Evolutionary conservation across 2,797 vertebrate genomes (phyloP).

Genomic region (Coluber constrictor): DNA sequence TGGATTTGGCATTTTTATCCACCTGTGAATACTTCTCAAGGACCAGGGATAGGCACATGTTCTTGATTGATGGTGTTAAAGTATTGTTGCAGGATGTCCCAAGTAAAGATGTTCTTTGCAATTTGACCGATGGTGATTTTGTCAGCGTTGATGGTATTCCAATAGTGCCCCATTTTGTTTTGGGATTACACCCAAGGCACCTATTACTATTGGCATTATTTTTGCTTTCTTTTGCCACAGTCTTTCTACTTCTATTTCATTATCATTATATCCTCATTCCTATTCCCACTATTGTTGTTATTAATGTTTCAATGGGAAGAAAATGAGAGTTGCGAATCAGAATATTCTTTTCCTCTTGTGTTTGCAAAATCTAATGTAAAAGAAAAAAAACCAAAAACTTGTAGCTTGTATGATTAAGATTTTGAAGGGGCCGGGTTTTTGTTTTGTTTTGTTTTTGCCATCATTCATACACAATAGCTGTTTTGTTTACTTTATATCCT

Average conservation of each 20-base stretch:
- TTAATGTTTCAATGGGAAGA: background rate
- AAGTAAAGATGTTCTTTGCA: background rate
- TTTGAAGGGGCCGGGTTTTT: background rate
- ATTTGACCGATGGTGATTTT: background rate
- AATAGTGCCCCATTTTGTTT: background rate
- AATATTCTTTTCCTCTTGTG: background rate
- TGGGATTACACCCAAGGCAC: background rate
- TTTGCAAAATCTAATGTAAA: background rate
- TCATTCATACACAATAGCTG: background rate
- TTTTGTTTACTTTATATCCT: conserved; percentile 27
- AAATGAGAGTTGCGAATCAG: background rate
- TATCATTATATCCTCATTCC: background rate
- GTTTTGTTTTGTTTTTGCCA: background rate
- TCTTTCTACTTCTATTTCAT: background rate
- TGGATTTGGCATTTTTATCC: background rate
- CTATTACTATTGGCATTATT: background rate
- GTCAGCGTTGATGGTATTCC: background rate
- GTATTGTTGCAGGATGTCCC: background rate
- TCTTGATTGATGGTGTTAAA: background rate
- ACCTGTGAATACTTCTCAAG: background rate
- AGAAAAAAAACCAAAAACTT: background rate
- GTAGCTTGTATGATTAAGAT: background rate
- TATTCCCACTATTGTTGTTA: background rate
- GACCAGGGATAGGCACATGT: background rate
- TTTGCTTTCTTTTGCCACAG: background rate